Conservation (phyloP, 2,888 invertebrate genomes). For the Rhagophthalmus giganteus region DNA sequence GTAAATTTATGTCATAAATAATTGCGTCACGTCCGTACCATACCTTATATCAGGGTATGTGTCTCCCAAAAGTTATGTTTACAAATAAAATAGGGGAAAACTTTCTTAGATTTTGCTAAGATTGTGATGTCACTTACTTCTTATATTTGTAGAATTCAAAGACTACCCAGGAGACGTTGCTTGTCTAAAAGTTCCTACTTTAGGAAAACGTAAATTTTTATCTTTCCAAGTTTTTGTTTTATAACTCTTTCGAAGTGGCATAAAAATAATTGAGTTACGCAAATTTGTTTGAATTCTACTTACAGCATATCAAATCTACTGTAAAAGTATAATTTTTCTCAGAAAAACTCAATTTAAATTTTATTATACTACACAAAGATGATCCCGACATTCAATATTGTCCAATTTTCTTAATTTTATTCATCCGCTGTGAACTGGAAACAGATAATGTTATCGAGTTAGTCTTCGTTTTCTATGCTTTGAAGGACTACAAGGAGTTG, state of each 20-base stretch:
- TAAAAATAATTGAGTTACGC: conserved; percentile 10
- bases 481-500: conserved; percentile 1
- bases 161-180: conserved; percentile 23
- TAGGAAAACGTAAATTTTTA: conserved; percentile 17
- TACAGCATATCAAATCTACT: neutral
- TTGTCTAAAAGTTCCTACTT: conserved; percentile 25
- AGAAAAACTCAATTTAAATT: conserved; percentile 1
- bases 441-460: conserved; percentile 29
- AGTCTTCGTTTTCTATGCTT: conserved; percentile 17
- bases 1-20: conserved; percentile 43
- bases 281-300: conserved; percentile 3
- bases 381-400: conserved; percentile 18
- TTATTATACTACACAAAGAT: conserved; percentile 7
- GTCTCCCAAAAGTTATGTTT: conserved; percentile 40
- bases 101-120: conserved; percentile 44
- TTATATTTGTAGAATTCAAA: conserved; percentile 30
- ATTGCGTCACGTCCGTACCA: conserved; percentile 48
- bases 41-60: conserved; percentile 46
- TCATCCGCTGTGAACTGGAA: conserved; percentile 31
- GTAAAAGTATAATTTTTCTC: neutral
- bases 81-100: conserved; percentile 47
- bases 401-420: conserved; percentile 24
- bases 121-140: conserved; percentile 45
- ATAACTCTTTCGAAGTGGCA: conserved; percentile 12
- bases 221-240: conserved; percentile 13